phyloP scores from a whole-genome alignment of 2,888 invertebrate genomes.

The Apamea sordens region DNA sequence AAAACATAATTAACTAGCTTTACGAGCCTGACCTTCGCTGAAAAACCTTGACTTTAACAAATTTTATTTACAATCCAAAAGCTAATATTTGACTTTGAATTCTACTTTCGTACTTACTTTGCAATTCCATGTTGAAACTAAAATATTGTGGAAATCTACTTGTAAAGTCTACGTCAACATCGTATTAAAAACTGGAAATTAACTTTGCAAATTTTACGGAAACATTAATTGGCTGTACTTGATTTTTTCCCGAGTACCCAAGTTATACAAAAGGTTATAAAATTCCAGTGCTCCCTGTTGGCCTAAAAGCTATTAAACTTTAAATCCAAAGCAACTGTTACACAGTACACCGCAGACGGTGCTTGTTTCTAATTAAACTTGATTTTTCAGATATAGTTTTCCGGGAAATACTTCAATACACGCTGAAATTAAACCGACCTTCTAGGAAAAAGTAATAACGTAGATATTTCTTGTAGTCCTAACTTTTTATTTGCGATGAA shows the following conservation, averaged over 20 bases:
- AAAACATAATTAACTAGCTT: background rate
- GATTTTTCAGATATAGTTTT: conserved; percentile 36
- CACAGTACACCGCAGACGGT: conserved; percentile 9
- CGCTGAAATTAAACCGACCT: conserved; percentile 22
- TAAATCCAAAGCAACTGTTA: conserved; percentile 57
- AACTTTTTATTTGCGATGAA: conserved; percentile 4
- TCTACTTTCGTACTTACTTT: conserved; percentile 5
- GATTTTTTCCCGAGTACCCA: conserved; percentile 42
- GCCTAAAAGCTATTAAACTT: conserved; percentile 62
- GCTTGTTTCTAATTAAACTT: conserved; percentile 44
- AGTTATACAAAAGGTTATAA: conserved; percentile 58
- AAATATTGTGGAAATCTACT: conserved; percentile 9
- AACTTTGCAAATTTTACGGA: conserved; percentile 43
- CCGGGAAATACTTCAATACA: conserved; percentile 15
- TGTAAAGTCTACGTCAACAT: conserved; percentile 20
- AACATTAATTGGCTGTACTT: conserved; percentile 58
- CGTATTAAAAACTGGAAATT: conserved; percentile 40
- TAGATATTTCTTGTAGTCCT: background rate
- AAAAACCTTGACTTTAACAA: conserved; percentile 12
- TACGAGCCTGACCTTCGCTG: background rate
- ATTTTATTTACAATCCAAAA: conserved; percentile 26
- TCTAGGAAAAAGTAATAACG: conserved; percentile 9
- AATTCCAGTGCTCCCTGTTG: conserved; percentile 59
- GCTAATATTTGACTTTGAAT: conserved; percentile 30
- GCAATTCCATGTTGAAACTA: conserved; percentile 24